Percentiles rank a stretch among this genome's conserved stretches.
These are phyloP conservation scores for Pipistrellus nathusii DNA, from an alignment of 2,797 vertebrate genomes.

Conservation along the genomic window DNA sequence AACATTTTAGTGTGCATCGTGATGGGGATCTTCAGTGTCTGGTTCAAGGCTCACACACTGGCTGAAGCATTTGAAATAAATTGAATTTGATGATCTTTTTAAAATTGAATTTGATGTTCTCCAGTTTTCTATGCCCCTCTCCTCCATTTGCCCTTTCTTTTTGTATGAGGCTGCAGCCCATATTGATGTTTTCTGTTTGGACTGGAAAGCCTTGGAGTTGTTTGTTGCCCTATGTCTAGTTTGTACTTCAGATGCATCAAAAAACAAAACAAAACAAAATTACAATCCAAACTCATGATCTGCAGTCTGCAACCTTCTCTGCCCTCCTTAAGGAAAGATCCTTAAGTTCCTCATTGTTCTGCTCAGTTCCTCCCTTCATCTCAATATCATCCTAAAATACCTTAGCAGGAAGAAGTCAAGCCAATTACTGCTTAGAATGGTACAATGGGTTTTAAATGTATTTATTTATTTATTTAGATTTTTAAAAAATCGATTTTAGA, in stretches of 20 bases:
- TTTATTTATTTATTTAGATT: too few species aligned
- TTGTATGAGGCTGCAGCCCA: background rate
- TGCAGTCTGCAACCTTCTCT: background rate
- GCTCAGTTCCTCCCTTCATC: background rate
- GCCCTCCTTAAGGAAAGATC: background rate
- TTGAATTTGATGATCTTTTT: background rate
- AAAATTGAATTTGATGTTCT: background rate
- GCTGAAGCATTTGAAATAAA: background rate
- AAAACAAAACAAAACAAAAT: background rate
- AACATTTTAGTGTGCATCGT: background rate
- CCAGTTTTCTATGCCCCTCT: background rate
- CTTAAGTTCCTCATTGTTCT: slow-evolving; percentile 27
- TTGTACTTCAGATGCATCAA: background rate
- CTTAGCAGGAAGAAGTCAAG: background rate
- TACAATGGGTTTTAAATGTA: background rate
- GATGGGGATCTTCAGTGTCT: background rate
- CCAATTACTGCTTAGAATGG: background rate
- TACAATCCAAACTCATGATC: background rate
- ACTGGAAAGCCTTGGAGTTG: background rate
- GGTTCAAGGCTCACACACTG: background rate
- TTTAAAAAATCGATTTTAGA: too few species aligned
- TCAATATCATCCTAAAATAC: background rate
- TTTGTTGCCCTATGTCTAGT: slow-evolving; percentile 14
- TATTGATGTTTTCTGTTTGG: background rate
- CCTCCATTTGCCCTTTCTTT: background rate